phyloP scores from a whole-genome alignment of 2,888 invertebrate genomes.

The Sarcophaga caerulescens region DNA sequence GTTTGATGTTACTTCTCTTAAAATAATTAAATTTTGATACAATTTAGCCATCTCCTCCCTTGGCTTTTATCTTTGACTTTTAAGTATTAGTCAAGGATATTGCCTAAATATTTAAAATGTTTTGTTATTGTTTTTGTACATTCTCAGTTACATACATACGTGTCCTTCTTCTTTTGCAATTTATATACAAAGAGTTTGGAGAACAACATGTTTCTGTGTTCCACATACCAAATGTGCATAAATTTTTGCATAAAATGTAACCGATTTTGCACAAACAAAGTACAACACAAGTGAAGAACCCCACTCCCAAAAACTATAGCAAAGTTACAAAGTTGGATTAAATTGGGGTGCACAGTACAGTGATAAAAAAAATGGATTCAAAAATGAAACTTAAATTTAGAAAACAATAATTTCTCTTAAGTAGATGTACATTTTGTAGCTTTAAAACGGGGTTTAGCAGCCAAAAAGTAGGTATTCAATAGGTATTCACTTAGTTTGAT shows the following conservation, averaged over 20 bases:
- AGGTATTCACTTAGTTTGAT: no score
- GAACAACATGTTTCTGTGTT: conserved; percentile 4
- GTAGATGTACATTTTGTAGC: no score
- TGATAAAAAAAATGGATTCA: no score
- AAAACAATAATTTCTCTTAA: not conserved
- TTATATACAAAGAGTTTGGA: conserved; percentile 23
- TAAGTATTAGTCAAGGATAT: conserved; percentile 13
- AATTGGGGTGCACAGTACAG: no score
- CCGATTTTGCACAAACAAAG: not conserved
- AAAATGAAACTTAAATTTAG: not conserved
- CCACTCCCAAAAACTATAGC: not conserved
- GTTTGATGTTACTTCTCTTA: no score
- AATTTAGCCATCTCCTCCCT: not conserved
- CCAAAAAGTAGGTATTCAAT: not conserved
- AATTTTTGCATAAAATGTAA: conserved; percentile 34
- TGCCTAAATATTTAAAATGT: not conserved
- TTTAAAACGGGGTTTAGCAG: no score
- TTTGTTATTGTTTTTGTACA: not conserved
- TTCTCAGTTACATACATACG: conserved; percentile 7
- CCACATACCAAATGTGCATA: conserved; percentile 7
- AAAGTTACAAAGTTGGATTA: no score
- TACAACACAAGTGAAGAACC: no score
- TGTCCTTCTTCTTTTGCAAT: conserved; percentile 2
- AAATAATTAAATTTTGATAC: not conserved
- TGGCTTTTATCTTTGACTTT: not conserved